Evolutionary conservation across 2,888 invertebrate genomes (phyloP), one percentile per base, ranked within the genome.

Genomic region (Drosophila greeni): DNA sequence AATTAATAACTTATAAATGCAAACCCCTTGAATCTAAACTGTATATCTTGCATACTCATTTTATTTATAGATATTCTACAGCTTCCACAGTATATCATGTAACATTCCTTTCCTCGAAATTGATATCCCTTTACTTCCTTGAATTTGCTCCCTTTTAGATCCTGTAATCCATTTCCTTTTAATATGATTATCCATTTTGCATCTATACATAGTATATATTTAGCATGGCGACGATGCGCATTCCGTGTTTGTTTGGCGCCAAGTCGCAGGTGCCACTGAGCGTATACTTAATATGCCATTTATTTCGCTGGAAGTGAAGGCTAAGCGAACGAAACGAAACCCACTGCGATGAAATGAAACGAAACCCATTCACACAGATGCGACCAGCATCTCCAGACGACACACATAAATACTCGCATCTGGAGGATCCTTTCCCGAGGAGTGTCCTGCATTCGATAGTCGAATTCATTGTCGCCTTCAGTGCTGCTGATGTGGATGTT

Each of bases 221-320:
- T 40, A 29, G 37, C 33, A 18, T 45, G 49, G 40, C 60, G 34
- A 39, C 48, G 53, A 39, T 37, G 29, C 43, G 39, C 47, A 23
- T n/a, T 52, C 47, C 23, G 36, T 66, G 68, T 53, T 53, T 54
- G 61, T 39, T 49, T 51, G 49, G 64, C 69, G 43, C 9, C 52
- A 42, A 37, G 74, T 74, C 82, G 33, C 79, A 79, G 79, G 84
- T 84, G 79, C 67, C 53, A 36, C 59, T 75, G 82, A 82, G 72
- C 82, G 83, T 77, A 71, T 77, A 77, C 83, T 84, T 78, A 80
- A 80, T 80, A 79, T 84, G 84, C 80, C 82, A 80, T 84, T 82
- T 80, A 74, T 84, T 78, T 71, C 60, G 68, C 67, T 60, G 47
- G 31, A 40, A 62, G 68, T 69, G 79, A 76, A 78, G 79, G 76